These are phyloP conservation scores for Avahi laniger DNA, from an alignment of 2,797 vertebrate species.

Conservation along the genomic window DNA sequence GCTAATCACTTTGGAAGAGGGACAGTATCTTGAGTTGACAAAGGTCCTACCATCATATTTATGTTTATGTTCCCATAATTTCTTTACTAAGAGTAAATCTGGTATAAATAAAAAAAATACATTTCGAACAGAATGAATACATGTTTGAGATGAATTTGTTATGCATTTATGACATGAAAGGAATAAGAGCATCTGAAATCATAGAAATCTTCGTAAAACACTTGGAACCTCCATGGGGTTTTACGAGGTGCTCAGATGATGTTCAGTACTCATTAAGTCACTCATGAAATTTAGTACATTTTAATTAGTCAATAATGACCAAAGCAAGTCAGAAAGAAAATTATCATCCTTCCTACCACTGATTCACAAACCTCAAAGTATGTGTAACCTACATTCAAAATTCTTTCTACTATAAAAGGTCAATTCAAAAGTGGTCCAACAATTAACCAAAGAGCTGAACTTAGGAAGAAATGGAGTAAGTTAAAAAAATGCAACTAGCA, in stretches of 20 bases:
- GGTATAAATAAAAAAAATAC: neutral
- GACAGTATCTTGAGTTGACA: neutral
- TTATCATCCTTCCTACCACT: neutral
- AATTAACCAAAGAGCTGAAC: neutral
- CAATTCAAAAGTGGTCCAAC: neutral
- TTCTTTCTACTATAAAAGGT: constrained; percentile 11
- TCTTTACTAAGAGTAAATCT: constrained; percentile 10
- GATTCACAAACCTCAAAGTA: constrained; percentile 15
- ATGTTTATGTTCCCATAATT: neutral
- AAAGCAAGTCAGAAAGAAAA: constrained; percentile 56
- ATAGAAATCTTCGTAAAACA: neutral
- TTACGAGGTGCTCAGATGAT: neutral
- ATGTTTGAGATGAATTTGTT: neutral
- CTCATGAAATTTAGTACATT: neutral
- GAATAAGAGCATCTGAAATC: neutral
- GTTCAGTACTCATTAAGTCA: constrained; percentile 1
- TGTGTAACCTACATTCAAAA: neutral
- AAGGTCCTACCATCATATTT: neutral
- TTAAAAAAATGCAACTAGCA: constrained; percentile 20
- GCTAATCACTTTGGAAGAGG: neutral
- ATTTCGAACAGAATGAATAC: neutral
- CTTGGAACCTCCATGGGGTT: neutral
- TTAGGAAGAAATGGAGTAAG: constrained; percentile 8
- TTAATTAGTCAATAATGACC: neutral
- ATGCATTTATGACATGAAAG: neutral